Base-by-base conservation (phyloP, 2,113 vertebrate genomes). In the Chamaea fasciata region DNA sequence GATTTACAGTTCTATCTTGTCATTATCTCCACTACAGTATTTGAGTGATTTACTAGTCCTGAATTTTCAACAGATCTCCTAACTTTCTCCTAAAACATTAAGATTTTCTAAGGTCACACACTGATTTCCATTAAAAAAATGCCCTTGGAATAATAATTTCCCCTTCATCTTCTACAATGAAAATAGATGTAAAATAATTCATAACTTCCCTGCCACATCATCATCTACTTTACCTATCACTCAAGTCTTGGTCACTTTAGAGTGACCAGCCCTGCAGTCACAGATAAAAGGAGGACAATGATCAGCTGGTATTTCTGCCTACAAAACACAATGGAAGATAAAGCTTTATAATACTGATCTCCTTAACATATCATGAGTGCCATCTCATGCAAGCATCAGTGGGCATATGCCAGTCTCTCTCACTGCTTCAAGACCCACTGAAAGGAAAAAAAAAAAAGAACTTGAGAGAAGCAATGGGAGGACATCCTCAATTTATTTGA, bases 111-210 rank as follows among this genome's bases (percentile, higher is more conserved):
- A 86, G 90, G 87, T 96, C 85, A 90, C 30, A 70, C 47, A 53
- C 42, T 41, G 44, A 92, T 92, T 97, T 96, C 92, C 92, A 96
- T 71, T 5, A 35, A 80, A 96, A 95, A 95, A 94, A 94, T 64
- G 82, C 64, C 79, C 75, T 90, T 92, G 87, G 93, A 96, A 96
- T 94, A 96, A 64, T 92, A 81, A 95, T 92, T 93, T 94, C 47
- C 76, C 60, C 90, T 94, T 96, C 79, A 83, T 92, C 83, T 88
- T 81, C 47, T 83, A 53, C 46, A 83, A 52, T 56, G 56, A 94
- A 94, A 96, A 94, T 75, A 95, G 59, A 95, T 94, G 85, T 91
- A 96, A 94, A 96, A 94, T 95, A 95, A 96, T 95, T 92, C 87
- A 67, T 86, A 91, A 80, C 68, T 88, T 88, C 64, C 41, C 83